phyloP scores from a whole-genome alignment of 2,888 invertebrate genomes.

The Cancer borealis region DNA sequence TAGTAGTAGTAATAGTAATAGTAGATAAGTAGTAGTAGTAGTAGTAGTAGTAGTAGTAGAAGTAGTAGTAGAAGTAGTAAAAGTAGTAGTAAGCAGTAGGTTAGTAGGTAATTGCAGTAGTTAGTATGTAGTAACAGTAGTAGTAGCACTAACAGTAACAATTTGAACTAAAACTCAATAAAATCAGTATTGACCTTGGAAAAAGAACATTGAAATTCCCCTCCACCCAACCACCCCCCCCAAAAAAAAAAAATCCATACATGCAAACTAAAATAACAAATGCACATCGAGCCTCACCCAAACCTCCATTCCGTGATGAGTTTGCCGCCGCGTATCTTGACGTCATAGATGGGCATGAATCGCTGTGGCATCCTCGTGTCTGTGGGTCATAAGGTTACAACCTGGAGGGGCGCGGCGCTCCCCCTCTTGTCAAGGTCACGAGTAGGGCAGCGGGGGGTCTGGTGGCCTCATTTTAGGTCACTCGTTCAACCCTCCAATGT shows the following conservation, averaged over 20 bases:
- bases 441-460: not conserved
- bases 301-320: conserved; percentile 67
- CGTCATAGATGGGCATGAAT: conserved; percentile 65
- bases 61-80: not conserved
- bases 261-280: not conserved
- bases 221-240: no score
- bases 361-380: conserved; percentile 60
- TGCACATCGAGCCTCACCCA: conserved; percentile 57
- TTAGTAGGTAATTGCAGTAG: not conserved
- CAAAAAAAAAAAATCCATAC: not conserved
- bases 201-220: no score
- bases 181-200: no score
- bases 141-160: not conserved
- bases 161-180: not conserved
- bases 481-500: not conserved
- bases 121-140: not conserved
- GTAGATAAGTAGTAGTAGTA: not conserved
- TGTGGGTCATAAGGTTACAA: conserved; percentile 1
- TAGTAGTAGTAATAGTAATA: not conserved
- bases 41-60: not conserved
- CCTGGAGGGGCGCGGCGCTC: not conserved
- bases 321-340: conserved; percentile 67
- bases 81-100: not conserved
- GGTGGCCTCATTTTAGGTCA: not conserved
- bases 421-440: not conserved